Evolutionary conservation across 2,797 vertebrate species (phyloP), one percentile per base, ranked within the genome.

Genomic region (Masticophis lateralis): DNA sequence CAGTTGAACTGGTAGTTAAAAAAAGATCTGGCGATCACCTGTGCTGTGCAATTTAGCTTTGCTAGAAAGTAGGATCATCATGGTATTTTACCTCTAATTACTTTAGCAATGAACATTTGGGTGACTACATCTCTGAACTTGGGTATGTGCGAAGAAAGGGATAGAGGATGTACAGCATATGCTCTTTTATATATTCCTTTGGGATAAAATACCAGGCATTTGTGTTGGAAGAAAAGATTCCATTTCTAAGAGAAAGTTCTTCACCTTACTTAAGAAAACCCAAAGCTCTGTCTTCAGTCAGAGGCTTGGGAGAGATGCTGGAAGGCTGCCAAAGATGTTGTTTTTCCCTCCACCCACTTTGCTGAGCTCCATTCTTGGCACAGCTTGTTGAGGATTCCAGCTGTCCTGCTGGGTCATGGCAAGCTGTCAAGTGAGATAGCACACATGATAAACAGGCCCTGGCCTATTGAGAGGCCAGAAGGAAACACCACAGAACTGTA

Each of bases 401-500:
- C 96, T 97, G 96, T 97, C 96, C 93, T 96, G 96, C 95, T 97
- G 94, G 97, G 96, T 97, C 97, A 97, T 96, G 96, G 95, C 95
- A 93, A 97, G 93, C 95, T 97, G 96, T 97, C 96, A 97, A 95
- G 95, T 89, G 94, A 96, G 95, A 95, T 93, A 95, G 95, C 91
- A 92, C 91, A 95, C 14, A 86, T 95, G 92, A 95, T 91, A 92
- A 95, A 95, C 5, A 94, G 95, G 94, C 91, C 92, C 89, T 79
- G 92, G 95, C 51, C 95, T 96, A 95, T 94, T 94, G 93, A 93
- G 66, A 94, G 22, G 0, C 0, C 87, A 94, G 94, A 91, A 91
- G 95, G 96, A 90, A 91, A 91, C 79, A 57, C 5, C 5, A 43
- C 89, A 57, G 47, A 87, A 87, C 92, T 94, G 94, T 94, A 94